phyloP scores from a whole-genome alignment of 2,888 invertebrate genomes.

The Cephus runcator region DNA sequence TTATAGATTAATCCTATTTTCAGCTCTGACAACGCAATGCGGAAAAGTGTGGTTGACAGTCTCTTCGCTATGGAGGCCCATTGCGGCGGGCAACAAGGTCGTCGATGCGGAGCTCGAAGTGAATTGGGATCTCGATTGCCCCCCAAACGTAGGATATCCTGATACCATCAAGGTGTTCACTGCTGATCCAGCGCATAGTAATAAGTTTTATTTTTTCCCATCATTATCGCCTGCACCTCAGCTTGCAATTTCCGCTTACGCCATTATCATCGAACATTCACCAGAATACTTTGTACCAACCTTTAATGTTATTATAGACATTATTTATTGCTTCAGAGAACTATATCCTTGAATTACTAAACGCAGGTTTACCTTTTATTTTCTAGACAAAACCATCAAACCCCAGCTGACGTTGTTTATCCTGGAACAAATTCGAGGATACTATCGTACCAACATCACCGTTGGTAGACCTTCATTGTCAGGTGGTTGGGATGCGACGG shows the following conservation, averaged over 20 bases:
- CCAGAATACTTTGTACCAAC: slow-evolving; percentile 5
- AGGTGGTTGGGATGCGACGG: slow-evolving; percentile 65
- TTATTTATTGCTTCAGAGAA: not conserved
- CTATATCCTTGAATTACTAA: not conserved
- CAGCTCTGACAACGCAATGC: slow-evolving; percentile 55
- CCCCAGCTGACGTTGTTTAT: slow-evolving; percentile 49
- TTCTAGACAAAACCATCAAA: slow-evolving; percentile 47
- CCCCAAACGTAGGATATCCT: slow-evolving; percentile 41
- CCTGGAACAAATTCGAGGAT: slow-evolving; percentile 54
- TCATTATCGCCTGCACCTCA: slow-evolving; percentile 5
- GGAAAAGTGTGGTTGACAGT: slow-evolving; percentile 68
- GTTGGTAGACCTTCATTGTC: slow-evolving; percentile 58
- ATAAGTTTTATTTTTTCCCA: slow-evolving; percentile 22
- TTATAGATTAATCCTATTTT: slow-evolving; percentile 9
- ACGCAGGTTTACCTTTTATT: not conserved
- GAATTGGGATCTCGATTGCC: slow-evolving; percentile 68
- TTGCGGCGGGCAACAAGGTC: slow-evolving; percentile 49
- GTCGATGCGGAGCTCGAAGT: slow-evolving; percentile 67
- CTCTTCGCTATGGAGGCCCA: slow-evolving; percentile 64
- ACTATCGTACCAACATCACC: slow-evolving; percentile 60
- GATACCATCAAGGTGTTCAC: slow-evolving; percentile 61
- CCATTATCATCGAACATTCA: slow-evolving; percentile 2
- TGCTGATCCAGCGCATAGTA: slow-evolving; percentile 53
- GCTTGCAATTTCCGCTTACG: not conserved
- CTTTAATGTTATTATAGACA: not conserved